Base-by-base conservation (phyloP, 1,140 invertebrate genomes). In the Aphidius ervi region DNA sequence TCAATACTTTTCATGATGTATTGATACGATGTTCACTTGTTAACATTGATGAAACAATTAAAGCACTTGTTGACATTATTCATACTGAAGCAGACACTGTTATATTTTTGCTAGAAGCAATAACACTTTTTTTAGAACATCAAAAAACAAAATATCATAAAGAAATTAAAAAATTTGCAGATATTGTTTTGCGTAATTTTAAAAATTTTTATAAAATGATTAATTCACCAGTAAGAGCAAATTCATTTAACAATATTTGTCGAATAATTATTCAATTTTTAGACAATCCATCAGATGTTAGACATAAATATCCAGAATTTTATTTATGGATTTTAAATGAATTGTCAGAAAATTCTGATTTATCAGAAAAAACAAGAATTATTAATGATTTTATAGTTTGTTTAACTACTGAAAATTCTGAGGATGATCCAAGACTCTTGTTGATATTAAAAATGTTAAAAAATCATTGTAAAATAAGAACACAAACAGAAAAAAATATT, bases 331-430 rank as follows among this genome's bases (percentile, higher is more conserved):
- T 80, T 46, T 40, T 73, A 0, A 40, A 54, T 9, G 62, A 79
- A 31, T 56, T 78, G 9, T n/a, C 56, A 1, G 39, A 16, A 0
- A 52, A 56, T 45, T 53, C 61, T 5, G 54, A 64, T 46, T 46
- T 77, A 9, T 64, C 71, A n/a, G 58, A 68, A 5, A 76, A 73
- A 42, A 68, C 57, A 2, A 46, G 64, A 48, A 68, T 79, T 37
- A 54, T 80, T 4, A 60, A 68, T 46, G 66, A 72, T 66, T 80
- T 80, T 61, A 58, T 77, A 4, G 37, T 71, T 31, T 78, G 72
- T 47, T 45, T 80, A 16, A 68, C 62, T 0, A 65, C 70, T 43
- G 64, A 63, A 57, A 62, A 64, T 5, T 46, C 56, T 0, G 37
- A 66, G 6, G 58, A 63, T 2, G 66, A 67, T 61, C 42, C 63